phyloP scores from a whole-genome alignment of 1,140 invertebrate genomes.

The Saccostrea echinata region DNA sequence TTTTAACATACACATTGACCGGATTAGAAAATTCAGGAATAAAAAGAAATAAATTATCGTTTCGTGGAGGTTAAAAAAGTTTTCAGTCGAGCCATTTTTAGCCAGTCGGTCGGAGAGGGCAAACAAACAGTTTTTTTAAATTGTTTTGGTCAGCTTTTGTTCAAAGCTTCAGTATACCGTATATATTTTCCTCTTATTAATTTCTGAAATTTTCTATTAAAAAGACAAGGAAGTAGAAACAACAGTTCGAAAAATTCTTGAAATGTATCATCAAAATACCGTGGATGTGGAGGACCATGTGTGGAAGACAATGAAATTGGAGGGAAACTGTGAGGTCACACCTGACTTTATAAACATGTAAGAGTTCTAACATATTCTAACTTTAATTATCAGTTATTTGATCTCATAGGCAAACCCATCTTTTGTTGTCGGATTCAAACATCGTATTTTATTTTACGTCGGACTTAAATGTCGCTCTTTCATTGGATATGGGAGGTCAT shows the following conservation, averaged over 20 bases:
- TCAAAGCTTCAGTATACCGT: too few species aligned
- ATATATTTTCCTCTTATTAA: too few species aligned
- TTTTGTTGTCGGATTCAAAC: neutral
- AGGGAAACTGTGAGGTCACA: neutral
- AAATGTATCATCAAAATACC: conserved; percentile 12
- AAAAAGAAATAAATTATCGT: too few species aligned
- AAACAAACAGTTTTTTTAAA: too few species aligned
- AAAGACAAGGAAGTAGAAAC: neutral
- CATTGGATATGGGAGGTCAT: too few species aligned
- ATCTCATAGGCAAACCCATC: neutral
- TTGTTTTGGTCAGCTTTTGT: too few species aligned
- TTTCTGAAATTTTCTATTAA: too few species aligned
- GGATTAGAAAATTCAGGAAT: too few species aligned
- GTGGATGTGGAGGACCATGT: conserved; percentile 16
- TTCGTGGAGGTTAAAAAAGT: too few species aligned
- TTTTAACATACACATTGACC: too few species aligned
- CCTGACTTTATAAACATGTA: neutral
- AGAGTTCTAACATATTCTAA: neutral
- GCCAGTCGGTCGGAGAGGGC: too few species aligned
- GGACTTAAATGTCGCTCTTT: neutral
- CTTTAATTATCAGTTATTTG: neutral
- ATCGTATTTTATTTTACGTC: neutral
- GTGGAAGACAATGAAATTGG: conserved; percentile 5
- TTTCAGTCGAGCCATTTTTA: too few species aligned
- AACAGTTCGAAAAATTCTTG: neutral